Conservation (phyloP, 2,797 vertebrate genomes). For the Mallotus villosus region DNA sequence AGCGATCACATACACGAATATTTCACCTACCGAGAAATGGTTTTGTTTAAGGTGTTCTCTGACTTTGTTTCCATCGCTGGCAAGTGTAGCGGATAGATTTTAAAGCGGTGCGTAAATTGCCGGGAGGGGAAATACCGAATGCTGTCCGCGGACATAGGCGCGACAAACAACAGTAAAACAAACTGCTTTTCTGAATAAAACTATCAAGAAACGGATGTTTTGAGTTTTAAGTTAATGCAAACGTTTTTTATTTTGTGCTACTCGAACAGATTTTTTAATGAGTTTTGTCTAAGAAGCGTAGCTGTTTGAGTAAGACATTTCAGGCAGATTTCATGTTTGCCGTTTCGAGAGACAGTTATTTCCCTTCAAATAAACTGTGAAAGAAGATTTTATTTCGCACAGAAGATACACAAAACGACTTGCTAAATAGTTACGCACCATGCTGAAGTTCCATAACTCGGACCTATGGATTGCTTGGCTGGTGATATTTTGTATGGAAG, state of each 20-base stretch:
- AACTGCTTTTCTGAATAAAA: constrained; percentile 19
- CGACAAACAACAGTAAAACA: constrained; percentile 31
- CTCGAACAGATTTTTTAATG: constrained; percentile 11
- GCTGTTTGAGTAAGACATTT: constrained; percentile 37
- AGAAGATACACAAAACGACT: constrained; percentile 27
- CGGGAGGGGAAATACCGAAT: constrained; percentile 25
- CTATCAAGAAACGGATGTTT: constrained; percentile 1
- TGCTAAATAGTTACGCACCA: constrained; percentile 51
- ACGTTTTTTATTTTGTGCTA: not conserved
- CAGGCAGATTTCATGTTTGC: constrained; percentile 33
- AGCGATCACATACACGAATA: constrained; percentile 61
- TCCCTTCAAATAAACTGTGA: constrained; percentile 45
- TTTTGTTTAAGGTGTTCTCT: constrained; percentile 33
- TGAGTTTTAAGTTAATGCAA: constrained; percentile 25
- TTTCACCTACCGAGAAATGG: constrained; percentile 35
- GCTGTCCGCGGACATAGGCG: constrained; percentile 6
- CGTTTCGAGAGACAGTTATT: constrained; percentile 41
- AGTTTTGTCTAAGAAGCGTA: constrained; percentile 16
- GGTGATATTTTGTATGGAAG: constrained; percentile 74
- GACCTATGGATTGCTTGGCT: constrained; percentile 83
- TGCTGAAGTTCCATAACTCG: constrained; percentile 81
- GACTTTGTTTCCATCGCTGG: constrained; percentile 29
- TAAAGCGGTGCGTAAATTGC: constrained; percentile 41
- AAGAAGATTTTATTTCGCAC: constrained; percentile 27
- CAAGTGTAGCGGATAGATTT: constrained; percentile 14